phyloP scores from a whole-genome alignment of 2,888 invertebrate genomes.

The Drosophila histrio region DNA sequence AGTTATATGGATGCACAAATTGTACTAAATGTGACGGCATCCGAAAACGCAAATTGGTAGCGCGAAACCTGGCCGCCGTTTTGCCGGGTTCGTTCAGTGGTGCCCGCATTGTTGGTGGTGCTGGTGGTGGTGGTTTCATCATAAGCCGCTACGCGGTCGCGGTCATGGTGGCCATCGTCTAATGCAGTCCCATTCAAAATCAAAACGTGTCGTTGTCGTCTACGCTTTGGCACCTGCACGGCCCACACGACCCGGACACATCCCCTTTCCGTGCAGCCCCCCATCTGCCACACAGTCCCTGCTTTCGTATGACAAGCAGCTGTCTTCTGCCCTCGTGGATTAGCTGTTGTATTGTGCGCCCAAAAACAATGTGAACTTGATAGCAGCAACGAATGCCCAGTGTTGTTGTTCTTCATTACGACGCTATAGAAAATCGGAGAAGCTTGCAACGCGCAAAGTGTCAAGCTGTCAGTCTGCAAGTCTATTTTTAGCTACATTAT shows the following conservation, averaged over 20 bases:
- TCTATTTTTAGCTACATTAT: too few relatives aligned
- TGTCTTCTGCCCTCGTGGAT: constrained; percentile 21
- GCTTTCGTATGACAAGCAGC: neutral
- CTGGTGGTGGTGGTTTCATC: constrained; percentile 42
- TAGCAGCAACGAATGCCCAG: constrained; percentile 26
- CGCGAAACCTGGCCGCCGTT: constrained; percentile 6
- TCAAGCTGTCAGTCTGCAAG: neutral
- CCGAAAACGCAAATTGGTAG: constrained; percentile 36
- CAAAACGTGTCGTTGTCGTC: constrained; percentile 65
- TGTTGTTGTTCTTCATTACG: constrained; percentile 48
- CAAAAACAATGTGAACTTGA: constrained; percentile 53
- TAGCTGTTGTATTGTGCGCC: constrained; percentile 22
- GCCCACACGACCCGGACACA: constrained; percentile 6
- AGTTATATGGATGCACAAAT: constrained; percentile 74
- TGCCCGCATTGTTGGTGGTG: neutral
- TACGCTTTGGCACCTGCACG: constrained; percentile 16
- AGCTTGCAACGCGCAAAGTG: neutral
- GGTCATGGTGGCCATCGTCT: constrained; percentile 43
- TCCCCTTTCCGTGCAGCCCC: neutral
- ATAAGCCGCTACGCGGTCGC: constrained; percentile 56
- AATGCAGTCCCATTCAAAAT: constrained; percentile 77
- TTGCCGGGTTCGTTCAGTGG: constrained; percentile 3
- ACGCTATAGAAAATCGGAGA: constrained; percentile 37
- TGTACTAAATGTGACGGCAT: constrained; percentile 74
- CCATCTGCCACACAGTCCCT: neutral